Evolutionary conservation across 2,888 invertebrate species (phyloP).

Genomic region (Drosophila atroscutellata): DNA sequence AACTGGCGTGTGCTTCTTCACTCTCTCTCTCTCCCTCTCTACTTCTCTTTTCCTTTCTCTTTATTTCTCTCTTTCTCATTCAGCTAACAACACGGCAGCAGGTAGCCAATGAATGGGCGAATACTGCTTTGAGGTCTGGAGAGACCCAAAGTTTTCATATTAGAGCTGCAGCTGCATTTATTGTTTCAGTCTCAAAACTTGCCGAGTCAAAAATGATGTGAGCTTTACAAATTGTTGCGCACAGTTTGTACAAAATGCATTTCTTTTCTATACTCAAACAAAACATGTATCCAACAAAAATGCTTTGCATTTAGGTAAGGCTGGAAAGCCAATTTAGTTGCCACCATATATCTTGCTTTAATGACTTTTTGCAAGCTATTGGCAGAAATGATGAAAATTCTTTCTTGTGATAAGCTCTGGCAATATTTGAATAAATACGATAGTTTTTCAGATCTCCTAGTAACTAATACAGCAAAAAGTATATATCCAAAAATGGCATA

Average conservation of each 20-base stretch:
- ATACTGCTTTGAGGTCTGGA: constrained; percentile 5
- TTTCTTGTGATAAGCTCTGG: neutral
- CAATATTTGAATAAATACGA: neutral
- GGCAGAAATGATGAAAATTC: neutral
- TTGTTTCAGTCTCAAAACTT: constrained; percentile 59
- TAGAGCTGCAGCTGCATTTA: constrained; percentile 53
- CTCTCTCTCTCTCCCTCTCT: neutral
- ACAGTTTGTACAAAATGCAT: constrained; percentile 7
- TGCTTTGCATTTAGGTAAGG: neutral
- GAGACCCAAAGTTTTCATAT: constrained; percentile 51
- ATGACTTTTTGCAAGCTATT: neutral
- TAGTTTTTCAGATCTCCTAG: neutral
- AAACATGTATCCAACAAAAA: neutral
- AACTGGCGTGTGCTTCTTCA: constrained; percentile 61
- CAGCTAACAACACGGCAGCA: constrained; percentile 29
- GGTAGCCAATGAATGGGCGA: constrained; percentile 32
- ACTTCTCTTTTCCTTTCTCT: neutral
- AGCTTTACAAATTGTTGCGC: constrained; percentile 32
- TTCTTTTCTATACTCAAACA: neutral
- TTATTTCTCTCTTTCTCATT: too few species aligned
- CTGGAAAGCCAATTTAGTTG: neutral
- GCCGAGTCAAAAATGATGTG: constrained; percentile 21
- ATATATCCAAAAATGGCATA: neutral
- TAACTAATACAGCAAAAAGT: neutral
- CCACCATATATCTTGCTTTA: neutral